These are phyloP conservation scores for Calliphora vomitoria DNA, from an alignment of 2,888 invertebrate genomes.

Conservation along the genomic window DNA sequence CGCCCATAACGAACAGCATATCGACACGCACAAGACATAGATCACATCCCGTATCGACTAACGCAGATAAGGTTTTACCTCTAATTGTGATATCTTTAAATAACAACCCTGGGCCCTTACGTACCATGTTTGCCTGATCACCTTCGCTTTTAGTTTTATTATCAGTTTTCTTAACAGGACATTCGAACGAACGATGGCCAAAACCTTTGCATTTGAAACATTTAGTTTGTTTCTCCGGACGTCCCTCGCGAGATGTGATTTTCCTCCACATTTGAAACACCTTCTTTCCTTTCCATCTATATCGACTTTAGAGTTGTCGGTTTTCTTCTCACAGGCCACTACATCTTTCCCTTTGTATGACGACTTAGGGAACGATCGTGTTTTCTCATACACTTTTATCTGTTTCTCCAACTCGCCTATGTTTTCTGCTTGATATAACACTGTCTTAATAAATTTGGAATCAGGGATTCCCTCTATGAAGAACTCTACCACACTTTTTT, in stretches of 20 bases:
- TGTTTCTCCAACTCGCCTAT: constrained; percentile 23
- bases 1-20: constrained; percentile 29
- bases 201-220: constrained; percentile 14
- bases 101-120: constrained; percentile 6
- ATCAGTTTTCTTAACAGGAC: not conserved
- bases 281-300: not conserved
- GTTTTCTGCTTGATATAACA: constrained; percentile 19
- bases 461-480: constrained; percentile 22
- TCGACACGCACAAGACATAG: constrained; percentile 1
- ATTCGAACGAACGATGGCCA: constrained; percentile 22
- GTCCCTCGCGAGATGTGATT: not conserved
- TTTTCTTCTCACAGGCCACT: not conserved
- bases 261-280: constrained; percentile 19
- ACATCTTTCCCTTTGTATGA: constrained; percentile 22
- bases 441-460: constrained; percentile 2
- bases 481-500: constrained; percentile 24
- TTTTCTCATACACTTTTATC: constrained; percentile 22
- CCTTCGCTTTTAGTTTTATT: not conserved
- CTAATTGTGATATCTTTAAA: constrained; percentile 13
- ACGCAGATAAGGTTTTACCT: not conserved
- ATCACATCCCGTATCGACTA: constrained; percentile 36
- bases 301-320: not conserved
- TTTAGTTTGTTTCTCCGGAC: constrained; percentile 2
- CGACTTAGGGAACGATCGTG: not conserved
- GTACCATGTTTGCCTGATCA: constrained; percentile 32